Base-by-base conservation (phyloP, 2,113 vertebrate genomes). In the Nematolebias whitei region DNA sequence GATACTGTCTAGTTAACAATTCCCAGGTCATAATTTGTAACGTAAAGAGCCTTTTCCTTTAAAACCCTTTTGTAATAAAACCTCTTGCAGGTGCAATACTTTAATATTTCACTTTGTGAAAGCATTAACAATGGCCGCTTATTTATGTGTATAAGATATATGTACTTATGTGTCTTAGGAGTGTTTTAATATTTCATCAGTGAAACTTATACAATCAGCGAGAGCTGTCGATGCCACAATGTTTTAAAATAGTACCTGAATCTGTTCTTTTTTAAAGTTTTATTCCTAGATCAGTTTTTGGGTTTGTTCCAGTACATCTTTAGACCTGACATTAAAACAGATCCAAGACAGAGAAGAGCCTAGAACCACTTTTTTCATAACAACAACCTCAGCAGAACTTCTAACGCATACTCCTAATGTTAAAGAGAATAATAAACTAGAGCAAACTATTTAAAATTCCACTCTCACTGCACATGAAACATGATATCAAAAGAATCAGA, bases 401-500 rank as follows among this genome's bases (percentile, higher is more conserved):
- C 20, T 41, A 41, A 52, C 49, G 60, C n/a, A 68, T 23, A 32
- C 66, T 67, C 23, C n/a, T 32, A 41, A 20, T 35, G 44, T 54
- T 43, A 22, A 57, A 12, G 18, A 55, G 48, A 68, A 65, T 57
- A 35, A 57, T 59, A 51, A 79, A 68, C 63, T 63, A 29, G 16
- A 13, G 26, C 38, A 65, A 69, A 62, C 55, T 62, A 41, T 29
- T 80, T 79, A 23, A 78, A 74, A 76, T 65, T 68, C 70, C 13
- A 4, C 24, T 23, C 55, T 59, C 23, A 24, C 52, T 56, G 63
- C 70, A 52, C 53, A 68, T 61, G 53, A 79, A 71, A 78, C 51
- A 59, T 78, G 49, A 77, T 45, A 71, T 78, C 77, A 74, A 82
- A 68, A 55, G 73, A 53, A 56, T 80, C 59, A 49, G 48, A 79